Evolutionary conservation across 1,140 invertebrate species (phyloP).

Genomic region (Brachionus koreanus): DNA sequence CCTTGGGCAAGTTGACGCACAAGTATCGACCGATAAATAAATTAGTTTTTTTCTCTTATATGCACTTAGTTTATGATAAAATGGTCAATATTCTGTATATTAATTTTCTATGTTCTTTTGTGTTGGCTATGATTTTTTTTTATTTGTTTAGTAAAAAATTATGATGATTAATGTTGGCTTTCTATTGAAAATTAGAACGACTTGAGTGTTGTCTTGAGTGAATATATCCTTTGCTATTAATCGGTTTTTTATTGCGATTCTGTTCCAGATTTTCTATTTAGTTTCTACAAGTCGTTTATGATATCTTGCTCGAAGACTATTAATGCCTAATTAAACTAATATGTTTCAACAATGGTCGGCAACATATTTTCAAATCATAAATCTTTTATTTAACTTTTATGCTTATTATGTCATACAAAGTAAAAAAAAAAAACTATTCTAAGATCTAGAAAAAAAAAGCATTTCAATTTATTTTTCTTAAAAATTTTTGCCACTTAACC

Average conservation of each 20-base stretch:
- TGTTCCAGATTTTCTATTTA: not conserved
- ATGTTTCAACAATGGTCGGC: not conserved
- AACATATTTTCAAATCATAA: not conserved
- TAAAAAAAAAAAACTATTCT: not conserved
- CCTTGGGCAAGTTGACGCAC: not conserved
- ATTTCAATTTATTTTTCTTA: not conserved
- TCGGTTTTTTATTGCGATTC: not conserved
- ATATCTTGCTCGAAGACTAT: not conserved
- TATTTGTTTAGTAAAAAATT: slow-evolving; percentile 36
- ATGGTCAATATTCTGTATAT: not conserved
- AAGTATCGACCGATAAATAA: not conserved
- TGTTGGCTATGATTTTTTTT: not conserved
- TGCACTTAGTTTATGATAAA: not conserved
- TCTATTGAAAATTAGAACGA: not conserved
- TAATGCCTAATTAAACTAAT: not conserved
- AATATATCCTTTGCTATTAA: not conserved
- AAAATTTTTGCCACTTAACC: not conserved
- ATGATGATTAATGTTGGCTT: slow-evolving; percentile 19
- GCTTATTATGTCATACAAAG: not conserved
- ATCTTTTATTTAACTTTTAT: not conserved
- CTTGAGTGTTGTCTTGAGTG: slow-evolving; percentile 11
- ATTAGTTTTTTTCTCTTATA: not conserved
- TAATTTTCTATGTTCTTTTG: not conserved
- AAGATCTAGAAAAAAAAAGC: not conserved
- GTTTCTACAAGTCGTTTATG: not conserved